A percentile compares a stretch with the other conserved stretches of the same genome.
Evolutionary conservation across 2,797 vertebrate species (phyloP).

Genomic region (Pempheris klunzingeri): DNA sequence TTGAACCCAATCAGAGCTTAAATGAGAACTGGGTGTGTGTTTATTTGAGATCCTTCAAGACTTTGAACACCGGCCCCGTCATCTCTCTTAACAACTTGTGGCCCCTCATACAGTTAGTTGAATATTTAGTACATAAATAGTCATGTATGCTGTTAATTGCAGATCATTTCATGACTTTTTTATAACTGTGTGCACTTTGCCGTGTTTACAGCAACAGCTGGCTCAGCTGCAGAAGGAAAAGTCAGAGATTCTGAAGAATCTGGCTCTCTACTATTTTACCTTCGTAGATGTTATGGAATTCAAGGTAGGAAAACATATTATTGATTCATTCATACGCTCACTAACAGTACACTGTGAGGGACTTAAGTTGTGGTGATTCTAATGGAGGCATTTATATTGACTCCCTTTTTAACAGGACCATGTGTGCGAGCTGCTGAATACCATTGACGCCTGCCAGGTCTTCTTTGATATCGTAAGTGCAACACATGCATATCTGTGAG

Average conservation of each 20-base stretch:
- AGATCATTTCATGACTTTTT: background rate
- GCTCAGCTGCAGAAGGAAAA: constrained; percentile 99
- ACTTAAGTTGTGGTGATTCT: background rate
- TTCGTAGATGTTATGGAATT: constrained; percentile 99
- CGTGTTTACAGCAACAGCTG: constrained; percentile 96
- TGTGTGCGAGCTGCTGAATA: constrained; percentile 98
- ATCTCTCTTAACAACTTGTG: background rate
- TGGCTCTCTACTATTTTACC: constrained; percentile 98
- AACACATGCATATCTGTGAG: background rate
- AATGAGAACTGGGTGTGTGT: background rate
- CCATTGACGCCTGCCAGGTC: constrained; percentile 97
- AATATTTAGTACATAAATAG: background rate
- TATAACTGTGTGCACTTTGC: constrained; percentile 11
- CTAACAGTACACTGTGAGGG: accelerated
- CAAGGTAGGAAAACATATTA: constrained; percentile 89
- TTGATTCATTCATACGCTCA: background rate
- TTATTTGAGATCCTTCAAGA: background rate
- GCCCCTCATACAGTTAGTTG: background rate
- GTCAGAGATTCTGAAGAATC: constrained; percentile 98
- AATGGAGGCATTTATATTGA: background rate
- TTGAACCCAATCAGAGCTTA: background rate
- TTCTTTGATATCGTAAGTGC: constrained; percentile 99
- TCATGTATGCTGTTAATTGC: background rate
- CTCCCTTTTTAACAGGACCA: constrained; percentile 89
- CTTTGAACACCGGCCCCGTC: background rate